phyloP scores from a whole-genome alignment of 1,140 invertebrate genomes.

The Eumeta japonica region DNA sequence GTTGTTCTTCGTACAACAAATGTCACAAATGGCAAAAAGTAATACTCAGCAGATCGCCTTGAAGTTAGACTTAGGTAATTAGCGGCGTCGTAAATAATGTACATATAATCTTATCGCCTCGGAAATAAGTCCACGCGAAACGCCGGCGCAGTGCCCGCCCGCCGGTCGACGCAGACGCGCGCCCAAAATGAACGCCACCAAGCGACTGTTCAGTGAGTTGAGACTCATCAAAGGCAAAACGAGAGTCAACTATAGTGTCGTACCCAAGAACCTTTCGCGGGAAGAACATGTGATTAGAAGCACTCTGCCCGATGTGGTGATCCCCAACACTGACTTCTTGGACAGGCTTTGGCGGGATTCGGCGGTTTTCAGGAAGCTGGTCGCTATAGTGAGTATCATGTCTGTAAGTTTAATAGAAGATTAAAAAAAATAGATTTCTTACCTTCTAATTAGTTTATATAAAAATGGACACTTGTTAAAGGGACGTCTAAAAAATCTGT shows the following conservation, averaged over 20 bases:
- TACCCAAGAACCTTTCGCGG: conserved; percentile 21
- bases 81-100: no score
- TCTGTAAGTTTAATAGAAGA: no score
- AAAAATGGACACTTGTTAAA: no score
- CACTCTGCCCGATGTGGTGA: conserved; percentile 24
- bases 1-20: no score
- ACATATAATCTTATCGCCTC: no score
- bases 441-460: no score
- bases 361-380: conserved; percentile 24
- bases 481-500: no score
- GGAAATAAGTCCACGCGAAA: no score
- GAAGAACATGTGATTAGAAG: conserved; percentile 36
- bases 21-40: no score
- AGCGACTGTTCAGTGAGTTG: conserved; percentile 30
- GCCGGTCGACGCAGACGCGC: conserved; percentile 17
- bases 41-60: no score
- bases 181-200: conserved; percentile 28
- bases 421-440: no score
- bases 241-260: conserved; percentile 23
- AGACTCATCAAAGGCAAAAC: conserved; percentile 32
- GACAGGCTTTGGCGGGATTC: conserved; percentile 29
- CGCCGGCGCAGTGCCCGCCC: conserved; percentile 14
- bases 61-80: no score
- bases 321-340: conserved; percentile 33
- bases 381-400: conserved; percentile 36